Conservation (phyloP, 2,888 invertebrate genomes). For the Aphodius sticticus region DNA sequence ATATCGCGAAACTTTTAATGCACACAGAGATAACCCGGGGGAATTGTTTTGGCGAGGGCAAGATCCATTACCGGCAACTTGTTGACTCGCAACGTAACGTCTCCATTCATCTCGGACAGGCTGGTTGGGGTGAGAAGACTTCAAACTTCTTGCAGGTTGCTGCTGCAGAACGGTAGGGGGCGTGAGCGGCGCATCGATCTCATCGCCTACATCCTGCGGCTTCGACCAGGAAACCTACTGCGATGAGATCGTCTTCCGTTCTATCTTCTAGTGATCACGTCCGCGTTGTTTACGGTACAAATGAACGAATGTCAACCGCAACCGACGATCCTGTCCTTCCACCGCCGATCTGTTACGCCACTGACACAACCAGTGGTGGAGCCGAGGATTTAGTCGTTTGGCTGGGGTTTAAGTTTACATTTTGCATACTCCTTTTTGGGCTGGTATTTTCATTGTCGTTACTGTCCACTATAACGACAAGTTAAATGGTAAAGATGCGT, state of each 20-base stretch:
- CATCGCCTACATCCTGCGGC: not conserved
- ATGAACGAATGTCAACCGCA: not conserved
- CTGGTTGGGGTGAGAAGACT: not conserved
- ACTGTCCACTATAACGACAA: too few species aligned
- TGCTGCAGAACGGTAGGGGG: not conserved
- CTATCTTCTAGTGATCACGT: not conserved
- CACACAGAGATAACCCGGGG: not conserved
- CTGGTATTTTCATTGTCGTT: too few species aligned
- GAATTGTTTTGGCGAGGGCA: not conserved
- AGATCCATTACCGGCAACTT: conserved; percentile 18
- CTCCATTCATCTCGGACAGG: conserved; percentile 26
- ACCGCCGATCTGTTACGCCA: too few species aligned
- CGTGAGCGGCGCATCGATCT: not conserved
- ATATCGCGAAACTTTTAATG: conserved; percentile 4
- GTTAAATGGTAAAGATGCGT: too few species aligned
- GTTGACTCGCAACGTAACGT: conserved; percentile 21
- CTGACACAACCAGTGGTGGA: too few species aligned
- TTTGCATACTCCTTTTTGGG: too few species aligned
- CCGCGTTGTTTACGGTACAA: not conserved
- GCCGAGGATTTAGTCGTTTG: too few species aligned
- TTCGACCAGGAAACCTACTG: not conserved
- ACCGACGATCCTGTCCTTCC: not conserved
- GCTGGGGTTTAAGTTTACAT: too few species aligned
- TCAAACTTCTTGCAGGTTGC: not conserved
- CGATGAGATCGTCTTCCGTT: not conserved